Evolutionary conservation across 1,140 invertebrate genomes (phyloP).

Genomic region (Trypoxylus dichotomus): DNA sequence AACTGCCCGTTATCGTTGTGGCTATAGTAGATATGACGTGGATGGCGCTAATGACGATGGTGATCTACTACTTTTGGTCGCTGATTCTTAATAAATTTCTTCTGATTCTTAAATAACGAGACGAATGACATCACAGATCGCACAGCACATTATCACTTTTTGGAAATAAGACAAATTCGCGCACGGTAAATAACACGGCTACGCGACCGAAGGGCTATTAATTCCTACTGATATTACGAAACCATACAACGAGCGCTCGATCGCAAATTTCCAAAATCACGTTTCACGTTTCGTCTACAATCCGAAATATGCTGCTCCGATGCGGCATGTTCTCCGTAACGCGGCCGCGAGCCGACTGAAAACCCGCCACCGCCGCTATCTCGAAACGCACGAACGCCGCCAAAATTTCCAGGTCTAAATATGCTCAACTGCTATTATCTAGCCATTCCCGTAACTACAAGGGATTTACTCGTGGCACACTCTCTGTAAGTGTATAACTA

Average conservation of each 20-base stretch:
- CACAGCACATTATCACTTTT: conserved; percentile 22
- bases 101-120: not conserved
- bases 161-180: not conserved
- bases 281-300: conserved; percentile 6
- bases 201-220: not conserved
- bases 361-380: conserved; percentile 7
- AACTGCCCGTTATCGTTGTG: not conserved
- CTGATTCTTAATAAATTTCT: conserved; percentile 9
- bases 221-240: not conserved
- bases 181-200: not conserved
- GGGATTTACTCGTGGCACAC: not conserved
- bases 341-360: conserved; percentile 20
- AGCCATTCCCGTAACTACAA: not conserved
- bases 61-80: not conserved
- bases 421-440: not conserved
- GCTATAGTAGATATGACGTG: not conserved
- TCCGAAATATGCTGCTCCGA: not conserved
- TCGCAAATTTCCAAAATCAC: conserved; percentile 13
- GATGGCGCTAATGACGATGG: not conserved
- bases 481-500: not conserved
- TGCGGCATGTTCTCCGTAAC: conserved; percentile 16
- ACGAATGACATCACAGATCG: conserved; percentile 15
- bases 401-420: not conserved
- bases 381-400: conserved; percentile 16
- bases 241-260: not conserved